Base-by-base conservation (phyloP, 2,888 invertebrate genomes). In the Drosophila nr. perissopoda region DNA sequence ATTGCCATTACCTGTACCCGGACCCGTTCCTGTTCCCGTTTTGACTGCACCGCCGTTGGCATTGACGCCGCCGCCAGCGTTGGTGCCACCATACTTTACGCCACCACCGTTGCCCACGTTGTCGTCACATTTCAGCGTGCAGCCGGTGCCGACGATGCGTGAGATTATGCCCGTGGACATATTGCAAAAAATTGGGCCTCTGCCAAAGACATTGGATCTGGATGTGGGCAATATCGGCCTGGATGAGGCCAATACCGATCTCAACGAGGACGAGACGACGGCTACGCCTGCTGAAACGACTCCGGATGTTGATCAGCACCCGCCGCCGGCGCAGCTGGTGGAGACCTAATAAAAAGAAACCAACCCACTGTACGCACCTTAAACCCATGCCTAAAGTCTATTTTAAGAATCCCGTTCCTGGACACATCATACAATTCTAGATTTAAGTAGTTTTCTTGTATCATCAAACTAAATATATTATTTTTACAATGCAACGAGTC, bases 161-260 rank as follows among this genome's bases (percentile, higher is more conserved):
- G 88, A 85, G 27, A 87, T 87, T 34, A 89, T 88, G 76, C 87
- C 88, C 6, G 79, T 81, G 34, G 87, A 87, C 36, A 85, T 89
- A 64, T 62, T 85, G 54, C 77, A 89, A 34, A 56, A 82, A 29
- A 72, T 85, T 29, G 85, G 85, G 8, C 85, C 85, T 4, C 59
- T 85, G 54, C 85, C 85, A 21, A 85, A 85, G 56, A 85, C 90
- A 2, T 61, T 85, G 0, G 85, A 85, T 51, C 58, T 85, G 60
- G 85, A 89, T 31, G 79, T 65, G 1, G 69, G 59, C 8, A 67
- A 49, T 52, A 10, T 52, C 21, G 48, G 69, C 27, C 29, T 54
- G 8, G 84, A 83, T 25, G 75, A 73, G n/a, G 11, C 18, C 52
- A 58, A 31, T 48, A 51, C 40, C 53, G 85, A 89, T 66, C 52